A percentile compares a stretch with the other conserved stretches of the same genome.
phyloP scores from a whole-genome alignment of 2,888 invertebrate species.

The Busseola fusca region DNA sequence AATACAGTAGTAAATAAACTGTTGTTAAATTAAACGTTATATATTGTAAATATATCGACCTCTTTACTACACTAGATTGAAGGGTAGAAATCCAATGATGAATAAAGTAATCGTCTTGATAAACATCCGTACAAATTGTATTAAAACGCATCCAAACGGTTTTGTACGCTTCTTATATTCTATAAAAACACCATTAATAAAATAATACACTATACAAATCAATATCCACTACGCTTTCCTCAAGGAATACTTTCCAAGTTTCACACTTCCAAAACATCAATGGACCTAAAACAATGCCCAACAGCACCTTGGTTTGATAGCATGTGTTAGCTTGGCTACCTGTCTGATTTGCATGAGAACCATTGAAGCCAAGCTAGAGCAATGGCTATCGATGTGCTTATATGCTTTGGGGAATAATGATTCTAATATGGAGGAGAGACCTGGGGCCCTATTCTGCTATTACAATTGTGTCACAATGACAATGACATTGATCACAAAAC shows the following conservation, averaged over 20 bases:
- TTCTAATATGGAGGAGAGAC: neutral
- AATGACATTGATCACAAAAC: too few relatives aligned
- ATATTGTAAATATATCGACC: neutral
- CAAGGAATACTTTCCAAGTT: neutral
- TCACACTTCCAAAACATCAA: constrained; percentile 13
- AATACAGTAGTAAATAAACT: neutral
- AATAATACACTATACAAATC: neutral
- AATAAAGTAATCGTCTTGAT: too few relatives aligned
- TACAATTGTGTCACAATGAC: too few relatives aligned
- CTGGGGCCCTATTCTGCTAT: too few relatives aligned
- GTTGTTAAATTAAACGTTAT: neutral
- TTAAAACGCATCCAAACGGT: neutral
- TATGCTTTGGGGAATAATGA: constrained; percentile 2
- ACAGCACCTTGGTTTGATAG: constrained; percentile 22
- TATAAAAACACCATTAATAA: neutral
- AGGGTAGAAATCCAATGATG: neutral
- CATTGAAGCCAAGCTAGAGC: constrained; percentile 21
- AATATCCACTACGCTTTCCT: neutral
- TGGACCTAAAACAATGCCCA: constrained; percentile 26
- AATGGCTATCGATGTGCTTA: constrained; percentile 38
- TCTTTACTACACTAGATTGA: neutral
- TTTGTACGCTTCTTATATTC: neutral
- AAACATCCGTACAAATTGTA: too few relatives aligned
- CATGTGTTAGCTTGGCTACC: constrained; percentile 16
- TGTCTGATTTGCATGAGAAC: constrained; percentile 47